These are phyloP conservation scores for Rhogogaster chlorosoma DNA, from an alignment of 2,888 invertebrate species.

Conservation along the genomic window DNA sequence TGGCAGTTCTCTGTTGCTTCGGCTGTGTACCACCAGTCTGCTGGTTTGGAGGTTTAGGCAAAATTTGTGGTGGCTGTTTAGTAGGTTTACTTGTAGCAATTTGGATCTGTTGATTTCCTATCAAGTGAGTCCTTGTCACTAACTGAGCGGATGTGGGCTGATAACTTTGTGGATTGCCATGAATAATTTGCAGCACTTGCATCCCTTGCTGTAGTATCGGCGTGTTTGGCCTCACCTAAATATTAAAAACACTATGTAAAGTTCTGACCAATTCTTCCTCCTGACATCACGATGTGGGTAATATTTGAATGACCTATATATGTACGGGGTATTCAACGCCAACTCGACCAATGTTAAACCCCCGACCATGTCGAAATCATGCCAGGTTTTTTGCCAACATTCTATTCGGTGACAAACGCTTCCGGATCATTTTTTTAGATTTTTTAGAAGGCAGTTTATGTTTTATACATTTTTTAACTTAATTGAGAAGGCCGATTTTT, in stretches of 20 bases:
- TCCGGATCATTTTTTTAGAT: no score
- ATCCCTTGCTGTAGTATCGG: conserved; percentile 76
- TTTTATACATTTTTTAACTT: no score
- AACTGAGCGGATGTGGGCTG: conserved; percentile 73
- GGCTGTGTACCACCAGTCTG: conserved; percentile 71
- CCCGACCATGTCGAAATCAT: no score
- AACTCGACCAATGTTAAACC: no score
- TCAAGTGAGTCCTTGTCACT: conserved; percentile 74
- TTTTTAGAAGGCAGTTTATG: no score
- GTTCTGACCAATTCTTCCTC: background rate
- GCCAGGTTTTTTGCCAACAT: no score
- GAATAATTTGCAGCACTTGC: conserved; percentile 76
- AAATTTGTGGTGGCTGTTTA: conserved; percentile 81
- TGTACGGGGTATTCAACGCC: no score
- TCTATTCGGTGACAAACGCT: no score
- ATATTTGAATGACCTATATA: background rate
- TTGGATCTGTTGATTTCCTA: conserved; percentile 76
- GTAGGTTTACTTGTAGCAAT: conserved; percentile 73
- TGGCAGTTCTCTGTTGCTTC: conserved; percentile 73
- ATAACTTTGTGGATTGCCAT: conserved; percentile 74
- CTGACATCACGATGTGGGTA: background rate
- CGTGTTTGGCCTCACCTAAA: conserved; percentile 74
- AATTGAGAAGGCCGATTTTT: no score
- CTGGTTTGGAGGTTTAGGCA: conserved; percentile 81
- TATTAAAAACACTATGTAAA: conserved; percentile 38